Percentiles rank a stretch among this genome's conserved stretches.
phyloP scores from a whole-genome alignment of 2,888 invertebrate genomes.

The Adelphocoris suturalis region DNA sequence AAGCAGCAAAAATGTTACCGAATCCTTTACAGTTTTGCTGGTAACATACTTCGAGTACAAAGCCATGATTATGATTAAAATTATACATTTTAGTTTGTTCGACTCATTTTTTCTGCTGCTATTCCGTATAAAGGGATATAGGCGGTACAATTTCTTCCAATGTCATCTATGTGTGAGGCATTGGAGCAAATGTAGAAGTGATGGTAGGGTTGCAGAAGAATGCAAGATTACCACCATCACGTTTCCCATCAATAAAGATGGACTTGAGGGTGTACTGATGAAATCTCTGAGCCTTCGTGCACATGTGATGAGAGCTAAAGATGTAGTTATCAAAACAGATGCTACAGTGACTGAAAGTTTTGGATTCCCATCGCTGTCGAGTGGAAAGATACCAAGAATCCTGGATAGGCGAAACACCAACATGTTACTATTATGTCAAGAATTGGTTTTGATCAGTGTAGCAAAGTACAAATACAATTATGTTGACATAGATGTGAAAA shows the following conservation, averaged over 20 bases:
- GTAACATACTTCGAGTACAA: background rate
- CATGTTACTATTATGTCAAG: background rate
- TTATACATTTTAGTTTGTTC: background rate
- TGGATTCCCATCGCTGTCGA: background rate
- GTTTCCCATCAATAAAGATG: background rate
- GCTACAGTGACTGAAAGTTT: background rate
- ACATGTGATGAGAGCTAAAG: background rate
- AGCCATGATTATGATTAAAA: background rate
- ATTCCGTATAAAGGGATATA: background rate
- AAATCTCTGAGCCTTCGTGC: background rate
- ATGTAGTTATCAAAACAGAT: background rate
- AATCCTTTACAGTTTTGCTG: background rate
- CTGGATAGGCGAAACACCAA: background rate
- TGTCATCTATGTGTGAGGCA: background rate
- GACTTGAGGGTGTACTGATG: background rate
- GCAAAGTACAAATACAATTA: too few relatives aligned
- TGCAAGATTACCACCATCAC: background rate
- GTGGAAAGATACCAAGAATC: background rate
- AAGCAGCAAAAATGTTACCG: background rate
- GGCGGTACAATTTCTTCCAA: background rate
- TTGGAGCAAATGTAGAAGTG: background rate
- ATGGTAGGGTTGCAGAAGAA: background rate
- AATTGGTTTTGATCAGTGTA: too few relatives aligned
- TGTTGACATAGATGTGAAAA: too few relatives aligned
- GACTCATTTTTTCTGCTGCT: background rate